phyloP scores from a whole-genome alignment of 2,797 vertebrate genomes.

The Florisuga fusca region DNA sequence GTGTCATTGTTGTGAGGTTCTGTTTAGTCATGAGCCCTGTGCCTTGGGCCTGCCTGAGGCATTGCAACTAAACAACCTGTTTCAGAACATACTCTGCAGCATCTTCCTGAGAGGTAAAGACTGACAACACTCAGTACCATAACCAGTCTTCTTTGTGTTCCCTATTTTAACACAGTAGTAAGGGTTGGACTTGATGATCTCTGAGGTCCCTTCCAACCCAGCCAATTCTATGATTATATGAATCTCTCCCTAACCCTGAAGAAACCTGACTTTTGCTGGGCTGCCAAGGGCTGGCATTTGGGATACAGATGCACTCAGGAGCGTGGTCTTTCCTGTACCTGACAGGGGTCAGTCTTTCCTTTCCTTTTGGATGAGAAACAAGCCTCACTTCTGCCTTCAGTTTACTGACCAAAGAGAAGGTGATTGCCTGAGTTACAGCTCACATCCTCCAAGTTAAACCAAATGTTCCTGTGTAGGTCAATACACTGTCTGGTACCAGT shows the following conservation, averaged over 20 bases:
- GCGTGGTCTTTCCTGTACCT: background rate
- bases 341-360: background rate
- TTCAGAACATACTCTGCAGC: background rate
- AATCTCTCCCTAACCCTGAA: slow-evolving; percentile 17
- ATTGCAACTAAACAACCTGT: background rate
- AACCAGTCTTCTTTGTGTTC: background rate
- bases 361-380: background rate
- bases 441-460: background rate
- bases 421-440: background rate
- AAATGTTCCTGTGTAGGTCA: background rate
- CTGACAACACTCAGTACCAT: background rate
- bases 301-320: background rate
- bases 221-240: too few species aligned
- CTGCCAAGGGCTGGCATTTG: background rate
- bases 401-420: background rate
- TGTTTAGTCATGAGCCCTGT: background rate
- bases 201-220: too few species aligned
- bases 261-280: background rate
- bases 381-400: background rate
- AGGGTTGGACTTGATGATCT: too few species aligned
- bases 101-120: slow-evolving; percentile 4
- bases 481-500: background rate
- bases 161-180: background rate
- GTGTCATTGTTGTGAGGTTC: background rate
- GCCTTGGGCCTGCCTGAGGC: background rate